Base-by-base conservation (phyloP, 2,113 vertebrate species). In the Steatornis caripensis region DNA sequence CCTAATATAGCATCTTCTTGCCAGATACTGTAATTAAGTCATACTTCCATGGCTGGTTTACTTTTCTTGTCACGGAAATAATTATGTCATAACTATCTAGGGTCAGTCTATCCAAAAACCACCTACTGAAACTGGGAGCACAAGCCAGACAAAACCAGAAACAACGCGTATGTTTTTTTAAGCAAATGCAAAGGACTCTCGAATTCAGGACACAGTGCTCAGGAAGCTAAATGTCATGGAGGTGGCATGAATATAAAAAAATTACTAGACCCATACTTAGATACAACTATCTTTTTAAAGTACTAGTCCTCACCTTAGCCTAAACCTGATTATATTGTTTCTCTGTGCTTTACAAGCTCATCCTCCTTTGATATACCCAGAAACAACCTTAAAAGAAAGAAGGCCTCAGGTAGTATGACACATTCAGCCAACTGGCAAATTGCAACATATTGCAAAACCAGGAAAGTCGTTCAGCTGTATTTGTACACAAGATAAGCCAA, bases 1-100 rank as follows among this genome's bases (percentile, higher is more conserved):
- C 88, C 83, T 53, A 68, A 92, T 21, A 68, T 6, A 93, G 77
- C 41, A 6, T 36, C 45, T 89, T 91, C 89, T 95, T 95, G 84
- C 57, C 80, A 97, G 61, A 90, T 87, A 65, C 54, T 92, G 70
- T 92, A 92, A 96, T 97, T 91, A 93, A 96, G 77, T 83, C 77
- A 91, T 39, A 82, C 46, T 91, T 83, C 41, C 49, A 87, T 3
- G 18, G 66, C 58, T 79, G 7, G 30, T 68, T 91, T 78, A 54
- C 29, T 89, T 83, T 90, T 78, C 86, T 83, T 48, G 78, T 80
- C 74, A 93, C 2, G 12, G 74, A 94, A 97, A 95, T 82, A 91
- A 95, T 95, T 95, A 90, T 58, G 72, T 90, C 92, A 81, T 68
- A 86, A 75, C 60, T 58, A 78, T 27, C 58, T 16, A n/a, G 37